Base-by-base conservation (phyloP, 2,888 invertebrate genomes). In the Brachyptera risi region DNA sequence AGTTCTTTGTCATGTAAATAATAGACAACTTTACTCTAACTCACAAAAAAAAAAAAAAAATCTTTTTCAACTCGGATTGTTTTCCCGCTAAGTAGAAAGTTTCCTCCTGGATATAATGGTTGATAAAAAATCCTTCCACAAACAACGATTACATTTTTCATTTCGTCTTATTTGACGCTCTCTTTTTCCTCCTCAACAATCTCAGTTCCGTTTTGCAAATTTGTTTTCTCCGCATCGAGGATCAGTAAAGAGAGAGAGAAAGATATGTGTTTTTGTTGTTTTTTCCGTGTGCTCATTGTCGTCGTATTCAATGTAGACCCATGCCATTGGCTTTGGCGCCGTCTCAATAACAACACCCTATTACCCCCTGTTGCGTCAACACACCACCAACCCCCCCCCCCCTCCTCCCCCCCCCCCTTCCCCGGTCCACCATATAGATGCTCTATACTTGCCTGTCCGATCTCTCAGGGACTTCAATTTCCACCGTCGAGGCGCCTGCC, bases 181-280 rank as follows among this genome's bases (percentile, higher is more conserved):
- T 31, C 27, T 17, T 5, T 9, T n/a, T 15, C 27, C 44, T 19
- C 3, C 17, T 11, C 19, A 44, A 44, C 26, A 11, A 27, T 51
- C 24, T 9, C 3, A 1, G 27, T 27, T 51, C 27, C 31, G 50
- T 23, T 4, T 26, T 19, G 31, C 17, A 27, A 51, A 26, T 51
- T 51, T 51, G 50, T 27, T 51, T 51, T 51, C 50, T 17, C 15
- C 31, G 50, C 27, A 51, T 42, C 42, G 50, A 27, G 50, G 31
- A 17, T 27, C 15, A 4, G 4, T 23, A n/a, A n/a, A n/a, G n/a
- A n/a, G n/a, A n/a, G n/a, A n/a, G n/a, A n/a, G n/a, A n/a, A n/a
- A n/a, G n/a, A n/a, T n/a, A n/a, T n/a, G n/a, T n/a, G 31, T 26
- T 31, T 15, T 7, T 51, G 27, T 51, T 51, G 26, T 26, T 51